Evolutionary conservation across 2,113 vertebrate species (phyloP).

Genomic region (Natator depressus): DNA sequence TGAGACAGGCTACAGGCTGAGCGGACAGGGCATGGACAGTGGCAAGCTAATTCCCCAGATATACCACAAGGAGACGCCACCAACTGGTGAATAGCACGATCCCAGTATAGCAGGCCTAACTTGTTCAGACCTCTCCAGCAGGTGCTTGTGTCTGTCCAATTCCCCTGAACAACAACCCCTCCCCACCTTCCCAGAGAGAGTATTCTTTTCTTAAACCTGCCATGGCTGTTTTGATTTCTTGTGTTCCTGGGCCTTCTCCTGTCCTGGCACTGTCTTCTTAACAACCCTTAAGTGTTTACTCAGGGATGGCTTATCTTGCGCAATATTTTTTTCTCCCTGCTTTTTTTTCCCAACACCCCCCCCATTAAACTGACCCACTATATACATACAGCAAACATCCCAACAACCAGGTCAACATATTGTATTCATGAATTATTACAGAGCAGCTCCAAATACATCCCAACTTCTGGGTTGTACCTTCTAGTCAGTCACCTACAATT

Average conservation of each 20-base stretch:
- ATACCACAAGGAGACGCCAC: background rate
- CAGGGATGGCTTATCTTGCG: background rate
- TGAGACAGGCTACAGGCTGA: background rate
- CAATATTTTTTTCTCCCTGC: background rate
- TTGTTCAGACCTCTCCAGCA: background rate
- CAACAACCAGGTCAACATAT: background rate
- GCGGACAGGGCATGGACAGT: background rate
- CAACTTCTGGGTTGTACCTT: background rate
- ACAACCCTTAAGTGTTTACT: background rate
- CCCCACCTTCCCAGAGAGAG: background rate
- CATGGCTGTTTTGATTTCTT: background rate
- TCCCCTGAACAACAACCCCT: background rate
- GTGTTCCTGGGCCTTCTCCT: background rate
- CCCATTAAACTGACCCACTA: background rate
- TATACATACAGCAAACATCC: background rate
- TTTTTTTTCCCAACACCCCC: background rate
- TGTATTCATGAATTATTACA: background rate
- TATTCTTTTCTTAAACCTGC: background rate
- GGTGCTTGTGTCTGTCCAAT: rapidly evolving
- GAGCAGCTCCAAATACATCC: background rate
- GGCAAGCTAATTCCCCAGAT: background rate
- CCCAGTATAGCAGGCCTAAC: rapidly evolving
- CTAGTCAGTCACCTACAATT: background rate
- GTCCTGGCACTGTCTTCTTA: background rate
- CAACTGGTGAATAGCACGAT: background rate